phyloP scores from a whole-genome alignment of 2,888 invertebrate species.

The Tryphoninae sp. region DNA sequence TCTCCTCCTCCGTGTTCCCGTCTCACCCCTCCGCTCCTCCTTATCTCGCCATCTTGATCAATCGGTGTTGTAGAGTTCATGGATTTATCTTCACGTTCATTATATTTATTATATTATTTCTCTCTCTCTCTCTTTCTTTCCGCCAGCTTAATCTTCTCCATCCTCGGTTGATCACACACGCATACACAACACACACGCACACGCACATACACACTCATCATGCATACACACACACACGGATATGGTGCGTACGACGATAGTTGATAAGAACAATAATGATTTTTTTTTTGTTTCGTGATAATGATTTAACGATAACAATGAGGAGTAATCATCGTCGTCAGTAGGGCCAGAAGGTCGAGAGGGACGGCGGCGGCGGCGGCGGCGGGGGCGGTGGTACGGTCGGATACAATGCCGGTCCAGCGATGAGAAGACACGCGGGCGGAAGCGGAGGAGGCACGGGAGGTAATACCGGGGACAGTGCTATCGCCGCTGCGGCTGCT shows the following conservation, averaged over 20 bases:
- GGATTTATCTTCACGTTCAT: neutral
- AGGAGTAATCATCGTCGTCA: conserved; percentile 63
- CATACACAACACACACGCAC: neutral
- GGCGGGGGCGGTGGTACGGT: conserved; percentile 77
- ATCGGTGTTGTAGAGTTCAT: neutral
- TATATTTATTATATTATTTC: neutral
- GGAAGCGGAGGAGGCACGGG: conserved; percentile 77
- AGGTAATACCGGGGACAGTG: conserved; percentile 80
- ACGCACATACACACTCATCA: neutral
- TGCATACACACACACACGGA: neutral
- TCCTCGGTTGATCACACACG: neutral
- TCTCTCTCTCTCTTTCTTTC: conserved; percentile 3
- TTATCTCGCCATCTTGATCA: neutral
- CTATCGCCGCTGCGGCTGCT: conserved; percentile 75
- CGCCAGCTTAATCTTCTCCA: neutral
- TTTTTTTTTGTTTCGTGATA: neutral
- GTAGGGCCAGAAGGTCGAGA: conserved; percentile 80
- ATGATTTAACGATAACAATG: conserved; percentile 22
- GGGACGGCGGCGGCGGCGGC: conserved; percentile 73
- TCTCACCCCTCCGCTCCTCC: neutral
- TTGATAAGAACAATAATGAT: neutral
- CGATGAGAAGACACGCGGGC: conserved; percentile 78
- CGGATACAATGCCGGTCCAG: conserved; percentile 78
- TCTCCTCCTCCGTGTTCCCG: conserved; percentile 4
- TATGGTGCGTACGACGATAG: neutral